phyloP scores from a whole-genome alignment of 1,140 invertebrate genomes.

The Apis florea region DNA sequence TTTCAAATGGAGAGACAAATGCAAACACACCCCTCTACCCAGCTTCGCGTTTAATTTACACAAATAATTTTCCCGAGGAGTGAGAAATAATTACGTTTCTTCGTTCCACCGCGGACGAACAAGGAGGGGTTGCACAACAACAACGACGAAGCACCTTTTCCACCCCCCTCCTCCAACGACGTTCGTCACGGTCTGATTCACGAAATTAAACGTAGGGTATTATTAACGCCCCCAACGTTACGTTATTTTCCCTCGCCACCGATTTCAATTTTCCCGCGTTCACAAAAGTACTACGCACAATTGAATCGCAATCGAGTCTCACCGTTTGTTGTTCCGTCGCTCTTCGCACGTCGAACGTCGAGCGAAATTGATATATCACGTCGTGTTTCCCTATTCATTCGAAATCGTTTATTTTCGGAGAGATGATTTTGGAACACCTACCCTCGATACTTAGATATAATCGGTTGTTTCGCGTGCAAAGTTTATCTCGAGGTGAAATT shows the following conservation, averaged over 20 bases:
- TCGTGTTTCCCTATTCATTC: no score
- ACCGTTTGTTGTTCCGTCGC: background rate
- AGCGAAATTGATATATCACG: no score
- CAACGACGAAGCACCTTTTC: background rate
- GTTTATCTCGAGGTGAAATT: no score
- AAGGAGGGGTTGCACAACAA: constrained; percentile 11
- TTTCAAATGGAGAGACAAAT: background rate
- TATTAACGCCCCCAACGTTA: constrained; percentile 8
- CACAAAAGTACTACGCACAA: background rate
- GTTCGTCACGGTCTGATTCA: constrained; percentile 34
- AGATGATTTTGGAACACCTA: no score
- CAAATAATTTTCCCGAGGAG: background rate
- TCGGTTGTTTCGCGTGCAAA: no score
- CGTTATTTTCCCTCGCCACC: background rate
- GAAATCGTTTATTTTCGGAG: no score
- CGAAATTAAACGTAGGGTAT: constrained; percentile 29
- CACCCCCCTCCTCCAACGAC: background rate
- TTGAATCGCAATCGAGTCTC: no score
- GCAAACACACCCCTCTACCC: no score
- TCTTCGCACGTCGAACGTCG: no score
- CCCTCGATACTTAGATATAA: no score
- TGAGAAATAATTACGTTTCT: constrained; percentile 14
- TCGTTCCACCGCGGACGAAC: background rate
- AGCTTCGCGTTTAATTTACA: background rate
- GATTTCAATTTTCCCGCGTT: background rate